Percentiles rank a stretch among this genome's conserved stretches.
Evolutionary conservation across 1,140 invertebrate species (phyloP).

Genomic region (Harlomillsia oculata): DNA sequence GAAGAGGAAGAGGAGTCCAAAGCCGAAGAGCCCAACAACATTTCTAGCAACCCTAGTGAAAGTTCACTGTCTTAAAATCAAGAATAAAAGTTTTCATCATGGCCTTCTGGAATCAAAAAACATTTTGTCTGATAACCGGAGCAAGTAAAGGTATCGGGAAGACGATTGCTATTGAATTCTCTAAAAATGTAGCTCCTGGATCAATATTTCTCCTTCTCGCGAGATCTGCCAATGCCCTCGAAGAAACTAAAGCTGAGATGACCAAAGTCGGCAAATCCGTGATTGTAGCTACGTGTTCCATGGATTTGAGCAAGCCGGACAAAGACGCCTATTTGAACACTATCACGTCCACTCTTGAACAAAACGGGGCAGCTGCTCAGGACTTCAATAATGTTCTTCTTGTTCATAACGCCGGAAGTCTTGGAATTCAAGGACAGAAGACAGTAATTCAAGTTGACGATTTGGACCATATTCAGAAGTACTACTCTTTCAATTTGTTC

Average conservation of each 20-base stretch:
- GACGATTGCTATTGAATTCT: slow-evolving; percentile 60
- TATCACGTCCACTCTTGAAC: slow-evolving; percentile 24
- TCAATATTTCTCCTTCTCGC: slow-evolving; percentile 68
- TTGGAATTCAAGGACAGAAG: slow-evolving; percentile 60
- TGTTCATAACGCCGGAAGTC: slow-evolving; percentile 80
- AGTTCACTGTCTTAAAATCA: not conserved
- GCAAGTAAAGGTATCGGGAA: slow-evolving; percentile 79
- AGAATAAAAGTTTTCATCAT: slow-evolving; percentile 32
- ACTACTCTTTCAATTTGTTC: slow-evolving; percentile 71
- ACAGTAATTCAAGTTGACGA: slow-evolving; percentile 51
- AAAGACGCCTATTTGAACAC: slow-evolving; percentile 37
- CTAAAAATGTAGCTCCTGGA: slow-evolving; percentile 49
- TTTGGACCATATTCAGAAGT: slow-evolving; percentile 51
- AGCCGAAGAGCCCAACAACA: not conserved
- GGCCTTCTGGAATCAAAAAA: slow-evolving; percentile 43
- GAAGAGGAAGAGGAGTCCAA: slow-evolving; percentile 17
- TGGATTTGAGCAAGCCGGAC: slow-evolving; percentile 41
- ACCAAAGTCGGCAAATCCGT: slow-evolving; percentile 41
- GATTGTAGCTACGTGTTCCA: slow-evolving; percentile 27
- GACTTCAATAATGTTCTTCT: slow-evolving; percentile 61
- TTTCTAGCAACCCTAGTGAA: not conserved
- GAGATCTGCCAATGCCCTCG: slow-evolving; percentile 53
- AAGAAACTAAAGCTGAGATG: slow-evolving; percentile 52
- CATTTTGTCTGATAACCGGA: slow-evolving; percentile 62
- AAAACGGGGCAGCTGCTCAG: slow-evolving; percentile 38